phyloP scores from a whole-genome alignment of 2,888 invertebrate species.

The Fragum sueziense region DNA sequence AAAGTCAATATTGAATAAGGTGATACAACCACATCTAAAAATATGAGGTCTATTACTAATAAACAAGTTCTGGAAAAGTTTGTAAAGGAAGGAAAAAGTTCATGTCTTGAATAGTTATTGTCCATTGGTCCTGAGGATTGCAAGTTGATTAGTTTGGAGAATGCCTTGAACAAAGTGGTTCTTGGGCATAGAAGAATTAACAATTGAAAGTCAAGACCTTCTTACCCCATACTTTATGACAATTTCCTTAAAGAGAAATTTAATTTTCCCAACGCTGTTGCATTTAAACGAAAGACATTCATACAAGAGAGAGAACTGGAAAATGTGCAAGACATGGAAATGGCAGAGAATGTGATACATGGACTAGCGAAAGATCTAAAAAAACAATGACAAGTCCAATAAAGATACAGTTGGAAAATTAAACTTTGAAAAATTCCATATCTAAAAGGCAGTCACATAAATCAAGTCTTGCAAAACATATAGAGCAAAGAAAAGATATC shows the following conservation, averaged over 20 bases:
- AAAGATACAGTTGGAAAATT: constrained; percentile 3
- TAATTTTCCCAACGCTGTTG: constrained; percentile 18
- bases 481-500: neutral
- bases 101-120: constrained; percentile 22
- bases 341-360: constrained; percentile 31
- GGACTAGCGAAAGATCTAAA: constrained; percentile 26
- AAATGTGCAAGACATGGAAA: constrained; percentile 25
- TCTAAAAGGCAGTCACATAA: neutral
- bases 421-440: neutral
- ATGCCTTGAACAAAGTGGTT: constrained; percentile 21
- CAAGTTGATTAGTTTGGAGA: constrained; percentile 23
- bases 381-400: neutral
- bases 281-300: constrained; percentile 11
- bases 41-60: constrained; percentile 9
- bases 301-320: constrained; percentile 2
- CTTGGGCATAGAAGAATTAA: constrained; percentile 25
- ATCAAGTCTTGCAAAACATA: neutral
- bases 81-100: constrained; percentile 23
- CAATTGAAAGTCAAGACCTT: constrained; percentile 15
- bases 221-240: constrained; percentile 9
- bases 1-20: neutral
- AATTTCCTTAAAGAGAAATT: constrained; percentile 19
- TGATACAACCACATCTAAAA: neutral
- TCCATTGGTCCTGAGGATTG: constrained; percentile 1
- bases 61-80: constrained; percentile 16